Conservation (phyloP, 2,888 invertebrate species). For the Lasioglossum lativentre region DNA sequence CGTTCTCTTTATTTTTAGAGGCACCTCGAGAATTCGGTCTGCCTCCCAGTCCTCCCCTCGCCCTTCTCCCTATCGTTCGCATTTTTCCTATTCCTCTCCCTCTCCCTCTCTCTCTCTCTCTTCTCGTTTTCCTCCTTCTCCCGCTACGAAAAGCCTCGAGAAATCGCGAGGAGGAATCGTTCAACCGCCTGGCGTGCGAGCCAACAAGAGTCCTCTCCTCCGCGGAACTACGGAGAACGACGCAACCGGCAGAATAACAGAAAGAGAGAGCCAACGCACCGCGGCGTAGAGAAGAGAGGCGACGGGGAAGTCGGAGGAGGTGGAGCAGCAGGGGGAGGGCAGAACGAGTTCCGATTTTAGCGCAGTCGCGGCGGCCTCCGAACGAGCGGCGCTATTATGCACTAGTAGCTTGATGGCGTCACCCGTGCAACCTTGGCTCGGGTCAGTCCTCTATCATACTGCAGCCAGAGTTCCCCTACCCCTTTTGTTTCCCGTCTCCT, state of each 20-base stretch:
- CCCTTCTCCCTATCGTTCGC: background rate
- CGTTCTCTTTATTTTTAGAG: slow-evolving; percentile 73
- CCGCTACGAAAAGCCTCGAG: slow-evolving; percentile 52
- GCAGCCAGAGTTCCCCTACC: slow-evolving; percentile 78
- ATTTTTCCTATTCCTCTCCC: slow-evolving; percentile 10
- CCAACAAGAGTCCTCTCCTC: slow-evolving; percentile 33
- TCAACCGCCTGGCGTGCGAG: slow-evolving; percentile 51
- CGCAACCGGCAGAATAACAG: slow-evolving; percentile 1
- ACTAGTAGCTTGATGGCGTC: slow-evolving; percentile 84
- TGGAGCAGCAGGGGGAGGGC: slow-evolving; percentile 26
- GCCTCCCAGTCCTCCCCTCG: slow-evolving; percentile 9
- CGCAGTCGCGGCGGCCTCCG: slow-evolving; percentile 76
- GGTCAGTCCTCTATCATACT: slow-evolving; percentile 84
- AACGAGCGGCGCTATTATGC: slow-evolving; percentile 82
- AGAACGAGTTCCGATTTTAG: slow-evolving; percentile 79
- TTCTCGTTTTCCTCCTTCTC: background rate
- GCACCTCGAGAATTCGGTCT: slow-evolving; percentile 65
- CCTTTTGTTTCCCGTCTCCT: slow-evolving; percentile 56
- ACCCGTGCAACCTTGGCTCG: slow-evolving; percentile 84
- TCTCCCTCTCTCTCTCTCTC: background rate
- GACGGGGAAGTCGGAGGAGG: background rate
- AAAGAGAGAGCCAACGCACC: background rate
- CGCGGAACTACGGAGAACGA: slow-evolving; percentile 56
- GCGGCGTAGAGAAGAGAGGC: background rate
- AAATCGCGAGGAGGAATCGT: slow-evolving; percentile 59